phyloP scores from a whole-genome alignment of 2,113 vertebrate genomes.

The Ancistrus triradiatus region DNA sequence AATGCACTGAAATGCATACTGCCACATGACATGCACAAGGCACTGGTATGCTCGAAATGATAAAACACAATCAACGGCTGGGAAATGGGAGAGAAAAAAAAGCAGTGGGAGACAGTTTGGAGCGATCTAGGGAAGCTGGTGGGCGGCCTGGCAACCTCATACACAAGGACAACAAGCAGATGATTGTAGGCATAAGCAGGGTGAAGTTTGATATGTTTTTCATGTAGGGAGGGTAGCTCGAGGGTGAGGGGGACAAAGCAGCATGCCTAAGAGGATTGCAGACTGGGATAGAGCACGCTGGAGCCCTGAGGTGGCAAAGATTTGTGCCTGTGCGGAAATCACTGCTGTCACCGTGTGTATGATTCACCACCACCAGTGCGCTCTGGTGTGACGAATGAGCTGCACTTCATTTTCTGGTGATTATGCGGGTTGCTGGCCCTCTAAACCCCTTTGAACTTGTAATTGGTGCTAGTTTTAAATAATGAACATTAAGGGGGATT shows the following conservation, averaged over 20 bases:
- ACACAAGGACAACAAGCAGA: slow-evolving; percentile 62
- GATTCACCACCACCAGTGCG: slow-evolving; percentile 77
- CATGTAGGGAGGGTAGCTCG: slow-evolving; percentile 38
- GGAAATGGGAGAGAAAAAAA: slow-evolving; percentile 18
- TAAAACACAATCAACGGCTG: slow-evolving; percentile 31
- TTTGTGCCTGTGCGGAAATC: slow-evolving; percentile 87
- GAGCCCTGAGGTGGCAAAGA: slow-evolving; percentile 81
- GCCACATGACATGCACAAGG: slow-evolving; percentile 42
- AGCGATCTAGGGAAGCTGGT: slow-evolving; percentile 48
- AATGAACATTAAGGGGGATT: slow-evolving; percentile 95
- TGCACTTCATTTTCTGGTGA: slow-evolving; percentile 94
- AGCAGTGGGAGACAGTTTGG: slow-evolving; percentile 34
- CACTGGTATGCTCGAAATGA: slow-evolving; percentile 41
- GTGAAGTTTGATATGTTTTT: slow-evolving; percentile 64
- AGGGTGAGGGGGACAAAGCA: slow-evolving; percentile 68
- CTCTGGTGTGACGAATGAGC: slow-evolving; percentile 95
- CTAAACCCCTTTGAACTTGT: slow-evolving; percentile 99
- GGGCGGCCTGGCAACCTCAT: slow-evolving; percentile 53
- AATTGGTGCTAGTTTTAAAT: slow-evolving; percentile 98
- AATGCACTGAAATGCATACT: slow-evolving; percentile 55
- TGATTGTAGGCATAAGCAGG: slow-evolving; percentile 54
- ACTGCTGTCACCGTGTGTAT: slow-evolving; percentile 85
- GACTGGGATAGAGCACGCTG: slow-evolving; percentile 66
- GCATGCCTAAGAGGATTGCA: slow-evolving; percentile 75
- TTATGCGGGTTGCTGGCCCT: slow-evolving; percentile 94